Evolutionary conservation across 1,140 invertebrate genomes (phyloP), one percentile per base, ranked within the genome.

Genomic region (Agrypnia vestita): DNA sequence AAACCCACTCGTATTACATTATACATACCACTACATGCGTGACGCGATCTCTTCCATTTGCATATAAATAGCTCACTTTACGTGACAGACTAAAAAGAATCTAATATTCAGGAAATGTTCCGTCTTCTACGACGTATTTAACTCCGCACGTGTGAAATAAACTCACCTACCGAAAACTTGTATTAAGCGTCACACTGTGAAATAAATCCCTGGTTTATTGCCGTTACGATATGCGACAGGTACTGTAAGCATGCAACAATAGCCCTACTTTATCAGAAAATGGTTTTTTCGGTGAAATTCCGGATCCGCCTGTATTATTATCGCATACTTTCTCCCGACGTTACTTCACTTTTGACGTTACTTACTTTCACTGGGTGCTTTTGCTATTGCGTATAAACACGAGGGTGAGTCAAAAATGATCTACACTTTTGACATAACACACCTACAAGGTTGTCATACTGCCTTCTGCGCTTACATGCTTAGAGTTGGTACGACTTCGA

Each of bases 1-100:
- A 56, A 4, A 19, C 11, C 12, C 1, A 56, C 53, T 15, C 53
- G 11, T 56, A 56, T 9, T 56, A 9, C 13, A 21, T 25, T 62
- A 62, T 19, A 35, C 6, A 35, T 6, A 35, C 6, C 25, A 35
- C 25, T 35, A 35, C 25, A 35, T 3, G 25, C 25, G 6, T 35
- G 19, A 21, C 11, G 21, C 6, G 12, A 35, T 62, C 13, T 35
- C 19, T 62, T 21, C 4, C 25, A 62, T 62, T 62, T 62, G 3
- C 59, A 62, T 62, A 62, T 62, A 62, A 62, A 62, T 62, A 62
- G 59, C 59, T 62, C 59, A 25, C 59, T 35, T 11, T 62, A 62
- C 59, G 59, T 56, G 53, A 62, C 25, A 62, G 59, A 62, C 59
- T 62, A 62, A 62, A 62, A 62, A 35, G 59, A 62, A 62, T 62